Percentiles rank a stretch among this genome's conserved stretches.
Conservation (phyloP, 2,888 invertebrate genomes). For the Drosophila subquinaria region DNA sequence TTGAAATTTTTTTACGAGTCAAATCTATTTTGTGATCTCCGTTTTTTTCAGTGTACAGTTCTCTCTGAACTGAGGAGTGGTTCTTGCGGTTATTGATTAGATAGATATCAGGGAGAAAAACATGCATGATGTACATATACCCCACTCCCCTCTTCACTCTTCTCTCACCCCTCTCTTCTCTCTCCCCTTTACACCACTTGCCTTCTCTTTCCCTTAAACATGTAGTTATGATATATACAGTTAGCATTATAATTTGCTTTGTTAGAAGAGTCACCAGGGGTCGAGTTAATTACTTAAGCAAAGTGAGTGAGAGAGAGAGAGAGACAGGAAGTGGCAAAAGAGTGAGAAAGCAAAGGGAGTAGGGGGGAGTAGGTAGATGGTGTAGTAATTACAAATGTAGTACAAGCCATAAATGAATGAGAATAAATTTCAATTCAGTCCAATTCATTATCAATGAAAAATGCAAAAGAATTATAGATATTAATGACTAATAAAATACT, state of each 20-base stretch:
- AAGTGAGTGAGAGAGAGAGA: slow-evolving; percentile 9
- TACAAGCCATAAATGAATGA: slow-evolving; percentile 15
- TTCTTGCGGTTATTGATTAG: slow-evolving; percentile 76
- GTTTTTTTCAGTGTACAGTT: neutral
- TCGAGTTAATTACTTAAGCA: slow-evolving; percentile 44
- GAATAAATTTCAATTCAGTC: neutral
- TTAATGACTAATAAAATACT: no score
- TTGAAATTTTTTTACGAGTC: neutral
- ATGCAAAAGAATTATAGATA: no score
- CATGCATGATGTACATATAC: slow-evolving; percentile 32
- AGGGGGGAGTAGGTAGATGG: neutral
- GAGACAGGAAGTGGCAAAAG: slow-evolving; percentile 1
- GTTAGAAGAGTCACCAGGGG: slow-evolving; percentile 38
- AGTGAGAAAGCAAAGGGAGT: neutral
- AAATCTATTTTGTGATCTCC: no score
- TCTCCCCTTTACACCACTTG: neutral
- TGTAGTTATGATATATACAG: slow-evolving; percentile 38
- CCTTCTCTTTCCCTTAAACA: slow-evolving; percentile 5
- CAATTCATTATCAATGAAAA: no score
- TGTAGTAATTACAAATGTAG: neutral
- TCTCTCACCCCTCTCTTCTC: no score
- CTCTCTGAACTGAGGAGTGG: slow-evolving; percentile 33
- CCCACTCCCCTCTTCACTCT: neutral
- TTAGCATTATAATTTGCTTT: slow-evolving; percentile 53
- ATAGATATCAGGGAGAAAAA: slow-evolving; percentile 52